Evolutionary conservation across 2,888 invertebrate genomes (phyloP), one percentile per base, ranked within the genome.

Genomic region (Alentia gelatinosa): DNA sequence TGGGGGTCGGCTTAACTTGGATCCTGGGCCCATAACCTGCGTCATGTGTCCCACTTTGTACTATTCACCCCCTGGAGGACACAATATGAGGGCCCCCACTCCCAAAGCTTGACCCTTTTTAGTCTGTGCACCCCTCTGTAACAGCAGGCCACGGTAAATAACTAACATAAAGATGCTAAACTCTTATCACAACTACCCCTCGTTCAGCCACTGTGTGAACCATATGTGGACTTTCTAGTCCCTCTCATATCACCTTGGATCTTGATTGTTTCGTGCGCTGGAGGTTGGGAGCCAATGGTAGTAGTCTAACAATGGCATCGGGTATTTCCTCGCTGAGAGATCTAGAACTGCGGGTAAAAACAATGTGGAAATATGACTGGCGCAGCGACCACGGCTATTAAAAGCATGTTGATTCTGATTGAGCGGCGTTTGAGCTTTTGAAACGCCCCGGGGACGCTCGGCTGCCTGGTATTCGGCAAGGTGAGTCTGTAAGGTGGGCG

Each of bases 391-490:
- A 3, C 30, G 26, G 4, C 26, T 30, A 68, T 68, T 68, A 68
- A 68, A 68, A 68, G 23, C 68, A 68, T 68, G 68, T 68, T 68
- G 68, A 68, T 68, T 68, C 68, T 68, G 83, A 83, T 83, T 83
- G 23, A 83, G n/a, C 40, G 39, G 37, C 83, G 83, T 83, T 83
- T 83, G 83, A 83, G 40, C 39, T 35, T 83, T 37, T 35, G 39
- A 83, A 83, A 35, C 15, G 15, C 83, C n/a, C 30, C n/a, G 39
- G 83, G 39, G 39, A 83, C 26, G 83, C 37, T 40, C 40, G 12
- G 26, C 23, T 83, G 83, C 23, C 15, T 83, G 40, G 19, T 40
- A 75, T 83, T 83, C 35, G 39, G 39, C 19, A 35, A 23, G 7
- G 83, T 40, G 83, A 37, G 83, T 40, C 83, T 68, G 68, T 68